These are phyloP conservation scores for Picathartes gymnocephalus DNA, from an alignment of 2,113 vertebrate species.

Conservation along the genomic window DNA sequence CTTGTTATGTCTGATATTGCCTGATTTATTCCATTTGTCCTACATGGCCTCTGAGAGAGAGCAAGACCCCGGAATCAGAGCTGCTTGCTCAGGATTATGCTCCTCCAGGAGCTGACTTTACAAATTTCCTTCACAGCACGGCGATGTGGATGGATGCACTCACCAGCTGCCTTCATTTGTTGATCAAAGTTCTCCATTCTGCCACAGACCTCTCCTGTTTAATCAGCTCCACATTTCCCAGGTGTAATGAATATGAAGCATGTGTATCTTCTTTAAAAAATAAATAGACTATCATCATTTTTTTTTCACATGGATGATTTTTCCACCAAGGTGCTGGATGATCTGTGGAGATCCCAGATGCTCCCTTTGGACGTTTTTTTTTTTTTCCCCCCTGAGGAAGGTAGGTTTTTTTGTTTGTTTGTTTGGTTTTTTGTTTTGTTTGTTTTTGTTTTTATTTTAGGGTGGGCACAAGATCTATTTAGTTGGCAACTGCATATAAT, in stretches of 20 bases:
- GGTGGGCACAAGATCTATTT: background rate
- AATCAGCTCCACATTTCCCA: background rate
- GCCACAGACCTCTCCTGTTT: background rate
- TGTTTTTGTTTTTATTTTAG: no score
- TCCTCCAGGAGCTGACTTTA: background rate
- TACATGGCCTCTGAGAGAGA: background rate
- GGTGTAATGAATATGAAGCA: background rate
- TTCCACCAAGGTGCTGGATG: background rate
- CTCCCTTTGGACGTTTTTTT: background rate
- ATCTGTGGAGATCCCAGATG: background rate
- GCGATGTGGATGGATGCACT: background rate
- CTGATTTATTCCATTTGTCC: background rate
- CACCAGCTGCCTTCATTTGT: background rate
- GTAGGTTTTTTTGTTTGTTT: background rate
- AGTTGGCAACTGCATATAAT: background rate
- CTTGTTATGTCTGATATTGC: background rate
- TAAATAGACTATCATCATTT: background rate
- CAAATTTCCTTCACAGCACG: background rate
- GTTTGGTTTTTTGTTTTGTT: background rate
- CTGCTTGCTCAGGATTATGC: background rate
- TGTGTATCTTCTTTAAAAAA: background rate
- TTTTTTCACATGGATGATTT: background rate
- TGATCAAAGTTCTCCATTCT: slow-evolving; percentile 1
- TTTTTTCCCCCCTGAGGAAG: background rate
- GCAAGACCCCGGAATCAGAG: background rate